Evolutionary conservation across 2,888 invertebrate species (phyloP).

Genomic region (Mimumesa dahlbomi): DNA sequence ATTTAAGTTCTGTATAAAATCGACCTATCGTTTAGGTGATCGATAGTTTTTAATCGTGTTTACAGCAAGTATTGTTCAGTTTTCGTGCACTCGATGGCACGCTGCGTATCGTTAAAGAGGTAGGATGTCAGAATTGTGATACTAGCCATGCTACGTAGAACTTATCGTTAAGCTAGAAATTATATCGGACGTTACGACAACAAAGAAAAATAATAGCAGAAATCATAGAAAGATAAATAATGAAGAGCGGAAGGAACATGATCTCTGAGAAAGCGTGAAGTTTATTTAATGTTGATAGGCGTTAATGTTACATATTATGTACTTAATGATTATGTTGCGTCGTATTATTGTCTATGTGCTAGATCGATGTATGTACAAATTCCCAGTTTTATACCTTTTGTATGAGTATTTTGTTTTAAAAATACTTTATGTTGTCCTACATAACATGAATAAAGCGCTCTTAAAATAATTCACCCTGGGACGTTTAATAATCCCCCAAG

Average conservation of each 20-base stretch:
- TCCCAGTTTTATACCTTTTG: constrained; percentile 73
- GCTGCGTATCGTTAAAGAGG: constrained; percentile 44
- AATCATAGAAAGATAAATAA: constrained; percentile 17
- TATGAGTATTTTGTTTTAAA: constrained; percentile 79
- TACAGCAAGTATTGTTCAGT: constrained; percentile 15
- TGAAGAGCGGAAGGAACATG: constrained; percentile 61
- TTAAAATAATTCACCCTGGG: constrained; percentile 37
- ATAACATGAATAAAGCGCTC: constrained; percentile 54
- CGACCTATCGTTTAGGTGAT: neutral
- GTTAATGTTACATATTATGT: constrained; percentile 62
- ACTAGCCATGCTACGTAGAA: constrained; percentile 75
- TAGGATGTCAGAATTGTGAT: constrained; percentile 75
- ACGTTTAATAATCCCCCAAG: no score
- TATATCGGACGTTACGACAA: constrained; percentile 27
- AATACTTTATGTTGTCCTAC: constrained; percentile 72
- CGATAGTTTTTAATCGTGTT: neutral
- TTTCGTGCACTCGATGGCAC: constrained; percentile 22
- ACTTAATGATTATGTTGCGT: constrained; percentile 67
- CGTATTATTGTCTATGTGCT: constrained; percentile 67
- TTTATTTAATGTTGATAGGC: constrained; percentile 73
- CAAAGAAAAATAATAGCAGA: constrained; percentile 20
- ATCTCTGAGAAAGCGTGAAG: constrained; percentile 74
- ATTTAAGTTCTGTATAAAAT: constrained; percentile 17
- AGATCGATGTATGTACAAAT: constrained; percentile 75
- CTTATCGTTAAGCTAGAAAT: constrained; percentile 62